A percentile compares a stretch with the other conserved stretches of the same genome.
Conservation (phyloP, 2,888 invertebrate genomes). For the Galerucella pusilla region DNA sequence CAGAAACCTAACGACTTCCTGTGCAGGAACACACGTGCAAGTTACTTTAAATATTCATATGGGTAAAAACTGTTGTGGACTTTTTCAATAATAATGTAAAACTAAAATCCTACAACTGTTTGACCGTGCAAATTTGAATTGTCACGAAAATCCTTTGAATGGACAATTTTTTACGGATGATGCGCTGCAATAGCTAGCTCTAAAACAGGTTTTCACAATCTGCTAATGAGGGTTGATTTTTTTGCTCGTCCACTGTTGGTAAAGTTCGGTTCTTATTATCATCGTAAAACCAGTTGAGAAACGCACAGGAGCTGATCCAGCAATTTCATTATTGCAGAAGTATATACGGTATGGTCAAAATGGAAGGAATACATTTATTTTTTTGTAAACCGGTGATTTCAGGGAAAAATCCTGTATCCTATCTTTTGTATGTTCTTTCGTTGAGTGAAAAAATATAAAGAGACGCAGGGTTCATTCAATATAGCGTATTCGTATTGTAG, state of each 20-base stretch:
- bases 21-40: slow-evolving; percentile 29
- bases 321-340: not conserved
- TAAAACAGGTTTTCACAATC: slow-evolving; percentile 50
- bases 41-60: slow-evolving; percentile 31
- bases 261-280: slow-evolving; percentile 32
- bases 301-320: slow-evolving; percentile 1
- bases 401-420: too few relatives aligned
- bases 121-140: slow-evolving; percentile 36
- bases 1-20: slow-evolving; percentile 30
- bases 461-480: too few relatives aligned
- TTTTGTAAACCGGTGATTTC: too few relatives aligned
- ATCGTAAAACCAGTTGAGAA: slow-evolving; percentile 29
- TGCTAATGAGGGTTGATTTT: slow-evolving; percentile 47
- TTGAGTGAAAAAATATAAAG: too few relatives aligned
- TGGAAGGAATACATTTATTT: too few relatives aligned
- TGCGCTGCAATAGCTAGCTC: slow-evolving; percentile 43
- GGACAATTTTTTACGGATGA: slow-evolving; percentile 42
- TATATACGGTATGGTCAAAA: too few relatives aligned
- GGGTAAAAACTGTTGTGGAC: slow-evolving; percentile 20
- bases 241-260: slow-evolving; percentile 37
- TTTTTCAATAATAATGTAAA: slow-evolving; percentile 39
- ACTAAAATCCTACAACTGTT: slow-evolving; percentile 33
- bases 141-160: slow-evolving; percentile 29
- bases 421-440: too few relatives aligned
- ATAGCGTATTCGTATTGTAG: too few relatives aligned